These are phyloP conservation scores for Hyles euphorbiae DNA, from an alignment of 1,140 invertebrate genomes.

Conservation along the genomic window DNA sequence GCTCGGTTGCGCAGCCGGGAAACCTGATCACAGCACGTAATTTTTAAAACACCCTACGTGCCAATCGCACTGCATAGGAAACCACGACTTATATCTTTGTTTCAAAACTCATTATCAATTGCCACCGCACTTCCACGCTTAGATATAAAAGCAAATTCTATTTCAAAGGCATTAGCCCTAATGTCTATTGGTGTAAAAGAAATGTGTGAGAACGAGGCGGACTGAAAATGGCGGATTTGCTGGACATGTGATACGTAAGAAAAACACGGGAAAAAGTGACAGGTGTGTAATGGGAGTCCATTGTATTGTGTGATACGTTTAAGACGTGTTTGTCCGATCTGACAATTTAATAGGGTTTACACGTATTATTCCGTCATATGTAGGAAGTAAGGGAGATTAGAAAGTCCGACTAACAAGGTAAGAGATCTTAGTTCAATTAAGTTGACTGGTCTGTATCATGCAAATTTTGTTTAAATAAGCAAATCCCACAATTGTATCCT, in stretches of 20 bases:
- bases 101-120: not conserved
- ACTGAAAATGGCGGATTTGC: slow-evolving; percentile 40
- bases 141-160: not conserved
- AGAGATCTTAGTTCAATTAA: too few relatives aligned
- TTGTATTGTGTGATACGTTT: too few relatives aligned
- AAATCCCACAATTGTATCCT: too few relatives aligned
- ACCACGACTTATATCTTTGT: not conserved
- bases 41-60: slow-evolving; percentile 1
- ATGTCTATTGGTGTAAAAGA: slow-evolving; percentile 19
- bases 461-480: too few relatives aligned
- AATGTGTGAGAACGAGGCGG: slow-evolving; percentile 46
- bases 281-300: too few relatives aligned
- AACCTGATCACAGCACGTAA: slow-evolving; percentile 7
- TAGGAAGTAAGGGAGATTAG: too few relatives aligned
- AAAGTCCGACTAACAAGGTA: too few relatives aligned
- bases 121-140: not conserved
- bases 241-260: slow-evolving; percentile 6
- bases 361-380: too few relatives aligned
- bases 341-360: too few relatives aligned
- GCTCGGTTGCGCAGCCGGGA: slow-evolving; percentile 2
- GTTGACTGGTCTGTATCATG: too few relatives aligned
- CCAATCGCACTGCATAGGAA: not conserved
- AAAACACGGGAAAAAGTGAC: slow-evolving; percentile 12
- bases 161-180: slow-evolving; percentile 10
- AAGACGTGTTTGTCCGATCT: too few relatives aligned